phyloP scores from a whole-genome alignment of 1,140 invertebrate genomes.

The Euwallacea fornicatus region DNA sequence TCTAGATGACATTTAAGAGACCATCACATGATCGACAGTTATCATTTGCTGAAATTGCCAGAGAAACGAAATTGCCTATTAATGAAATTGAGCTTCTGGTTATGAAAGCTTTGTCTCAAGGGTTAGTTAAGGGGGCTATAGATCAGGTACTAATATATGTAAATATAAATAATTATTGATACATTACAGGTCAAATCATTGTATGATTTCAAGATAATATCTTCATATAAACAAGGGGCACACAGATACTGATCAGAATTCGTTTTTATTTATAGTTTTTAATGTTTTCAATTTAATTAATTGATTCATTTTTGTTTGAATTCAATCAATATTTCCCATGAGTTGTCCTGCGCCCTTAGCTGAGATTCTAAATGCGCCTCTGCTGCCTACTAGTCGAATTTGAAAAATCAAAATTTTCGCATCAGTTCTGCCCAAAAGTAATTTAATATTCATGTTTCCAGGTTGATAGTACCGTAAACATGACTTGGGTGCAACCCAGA shows the following conservation, averaged over 20 bases:
- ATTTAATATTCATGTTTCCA: slow-evolving; percentile 13
- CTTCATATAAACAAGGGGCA: background rate
- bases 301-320: no score
- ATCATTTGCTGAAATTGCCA: slow-evolving; percentile 89
- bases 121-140: slow-evolving; percentile 90
- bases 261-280: no score
- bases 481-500: slow-evolving; percentile 90
- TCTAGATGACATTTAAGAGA: slow-evolving; percentile 74
- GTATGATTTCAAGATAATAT: background rate
- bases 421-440: background rate
- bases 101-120: slow-evolving; percentile 97
- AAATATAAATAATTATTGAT: background rate
- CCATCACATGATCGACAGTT: slow-evolving; percentile 74
- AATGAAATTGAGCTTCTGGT: slow-evolving; percentile 93
- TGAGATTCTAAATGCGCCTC: no score
- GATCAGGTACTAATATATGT: slow-evolving; percentile 74
- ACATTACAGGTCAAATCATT: background rate
- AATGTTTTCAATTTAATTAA: no score
- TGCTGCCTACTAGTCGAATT: no score
- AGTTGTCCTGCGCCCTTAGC: no score
- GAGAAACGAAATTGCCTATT: slow-evolving; percentile 77
- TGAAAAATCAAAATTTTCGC: background rate
- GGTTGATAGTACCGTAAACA: slow-evolving; percentile 66
- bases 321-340: no score
- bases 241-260: no score